These are phyloP conservation scores for Reticulitermes lucifugus DNA, from an alignment of 2,888 invertebrate genomes.

Conservation along the genomic window DNA sequence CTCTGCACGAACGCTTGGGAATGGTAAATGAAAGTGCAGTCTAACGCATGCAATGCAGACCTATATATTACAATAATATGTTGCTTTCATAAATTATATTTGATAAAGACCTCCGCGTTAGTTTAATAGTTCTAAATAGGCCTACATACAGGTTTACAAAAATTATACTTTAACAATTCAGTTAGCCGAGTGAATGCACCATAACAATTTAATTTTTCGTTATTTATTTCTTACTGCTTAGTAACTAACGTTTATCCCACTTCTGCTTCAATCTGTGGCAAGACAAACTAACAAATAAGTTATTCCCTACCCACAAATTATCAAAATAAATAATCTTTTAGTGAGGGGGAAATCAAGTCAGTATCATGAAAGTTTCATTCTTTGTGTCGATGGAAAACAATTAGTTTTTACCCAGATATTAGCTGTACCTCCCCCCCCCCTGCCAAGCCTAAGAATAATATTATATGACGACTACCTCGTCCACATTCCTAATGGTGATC, in stretches of 20 bases:
- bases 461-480: slow-evolving; percentile 7
- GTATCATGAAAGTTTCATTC: background rate
- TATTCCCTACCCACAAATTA: background rate
- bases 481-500: background rate
- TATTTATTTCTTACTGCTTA: background rate
- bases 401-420: slow-evolving; percentile 8
- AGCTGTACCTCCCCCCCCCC: background rate
- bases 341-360: background rate
- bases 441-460: background rate
- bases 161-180: background rate
- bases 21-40: too few species aligned
- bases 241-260: slow-evolving; percentile 1
- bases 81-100: too few species aligned
- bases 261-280: background rate
- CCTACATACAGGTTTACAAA: too few species aligned
- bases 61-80: too few species aligned
- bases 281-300: background rate
- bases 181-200: background rate
- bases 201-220: background rate
- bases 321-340: background rate
- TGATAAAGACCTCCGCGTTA: too few species aligned
- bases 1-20: too few species aligned
- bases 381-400: slow-evolving; percentile 30
- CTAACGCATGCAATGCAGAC: too few species aligned
- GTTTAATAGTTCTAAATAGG: too few species aligned